Evolutionary conservation across 2,888 invertebrate species (phyloP), one percentile per base, ranked within the genome.

Genomic region (Colletes collaris): DNA sequence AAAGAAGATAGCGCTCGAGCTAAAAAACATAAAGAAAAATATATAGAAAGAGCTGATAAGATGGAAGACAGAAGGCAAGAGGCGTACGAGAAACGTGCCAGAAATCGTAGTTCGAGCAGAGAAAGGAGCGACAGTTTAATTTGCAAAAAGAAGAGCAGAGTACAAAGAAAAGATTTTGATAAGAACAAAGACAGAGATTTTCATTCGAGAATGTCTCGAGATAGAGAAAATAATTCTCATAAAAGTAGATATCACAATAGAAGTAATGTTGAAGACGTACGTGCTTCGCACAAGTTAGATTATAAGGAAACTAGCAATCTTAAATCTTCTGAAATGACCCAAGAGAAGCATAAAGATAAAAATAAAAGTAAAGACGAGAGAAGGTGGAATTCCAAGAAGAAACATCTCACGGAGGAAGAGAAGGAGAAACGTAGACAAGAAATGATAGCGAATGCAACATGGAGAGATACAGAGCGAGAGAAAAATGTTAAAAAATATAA

Each of bases 361-460:
- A 81, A 78, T 65, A 89, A 81, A 64, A 87, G 88, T 64, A 90
- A 88, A 72, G 87, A 87, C 50, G 88, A 82, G 40, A 6, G 6
- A 4, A 7, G 7, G 73, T 89, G 90, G 83, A 71, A 86, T 16
- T 84, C 89, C 73, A 71, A 92, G 91, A 71, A 87, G 86, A 82
- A 87, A 76, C 90, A 92, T 82, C 91, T 96, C 5, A 94, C 94
- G 13, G 95, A 95, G 70, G 94, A 94, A 79, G 97, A 97, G 89
- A 96, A 95, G 86, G 96, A 97, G 90, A 94, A 94, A 75, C 94
- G 95, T 56, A 94, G 96, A 59, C 94, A 94, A 64, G 97, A 97
- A 92, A 98, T 98, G 98, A 96, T 96, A 94, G 94, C 95, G 10
- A 97, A 98, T 91, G 98, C 98, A 0, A 93, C 93, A 0, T 95